Conservation (phyloP, 2,797 vertebrate species). For the Atherinosoma microstoma region DNA sequence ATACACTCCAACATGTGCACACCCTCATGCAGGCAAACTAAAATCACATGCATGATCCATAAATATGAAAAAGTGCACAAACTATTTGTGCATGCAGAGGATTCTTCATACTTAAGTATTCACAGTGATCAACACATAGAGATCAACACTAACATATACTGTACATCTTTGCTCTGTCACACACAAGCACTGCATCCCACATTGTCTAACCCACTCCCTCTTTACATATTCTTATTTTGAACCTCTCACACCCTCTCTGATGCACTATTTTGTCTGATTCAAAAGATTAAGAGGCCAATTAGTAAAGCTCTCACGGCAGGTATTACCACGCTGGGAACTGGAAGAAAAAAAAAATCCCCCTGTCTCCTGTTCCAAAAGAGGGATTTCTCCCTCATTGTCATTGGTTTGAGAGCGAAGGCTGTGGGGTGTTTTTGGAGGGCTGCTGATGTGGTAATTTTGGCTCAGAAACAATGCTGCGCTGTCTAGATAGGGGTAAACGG, state of each 20-base stretch:
- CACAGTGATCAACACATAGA: background rate
- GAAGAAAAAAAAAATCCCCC: conserved; percentile 65
- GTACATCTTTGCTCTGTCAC: background rate
- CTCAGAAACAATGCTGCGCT: conserved; percentile 72
- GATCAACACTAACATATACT: too few species aligned
- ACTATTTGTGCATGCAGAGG: background rate
- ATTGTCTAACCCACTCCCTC: background rate
- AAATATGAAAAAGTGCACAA: background rate
- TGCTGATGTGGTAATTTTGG: conserved; percentile 78
- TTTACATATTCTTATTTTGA: conserved; percentile 25
- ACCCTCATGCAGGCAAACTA: conserved; percentile 12
- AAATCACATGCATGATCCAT: conserved; percentile 12
- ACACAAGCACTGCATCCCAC: conserved; percentile 7
- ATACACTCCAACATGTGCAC: conserved; percentile 17
- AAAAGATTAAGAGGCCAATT: conserved; percentile 70
- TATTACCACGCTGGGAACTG: conserved; percentile 68
- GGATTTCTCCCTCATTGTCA: conserved; percentile 70
- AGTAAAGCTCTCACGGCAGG: conserved; percentile 69
- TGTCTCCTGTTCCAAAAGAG: conserved; percentile 58
- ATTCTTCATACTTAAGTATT: background rate
- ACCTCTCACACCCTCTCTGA: conserved; percentile 36
- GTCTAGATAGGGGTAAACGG: conserved; percentile 60
- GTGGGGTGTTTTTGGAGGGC: conserved; percentile 64
- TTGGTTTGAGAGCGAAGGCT: conserved; percentile 59
- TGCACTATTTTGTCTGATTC: conserved; percentile 40